These are phyloP conservation scores for Balaeniceps rex DNA, from an alignment of 2,113 vertebrate genomes.

Conservation along the genomic window DNA sequence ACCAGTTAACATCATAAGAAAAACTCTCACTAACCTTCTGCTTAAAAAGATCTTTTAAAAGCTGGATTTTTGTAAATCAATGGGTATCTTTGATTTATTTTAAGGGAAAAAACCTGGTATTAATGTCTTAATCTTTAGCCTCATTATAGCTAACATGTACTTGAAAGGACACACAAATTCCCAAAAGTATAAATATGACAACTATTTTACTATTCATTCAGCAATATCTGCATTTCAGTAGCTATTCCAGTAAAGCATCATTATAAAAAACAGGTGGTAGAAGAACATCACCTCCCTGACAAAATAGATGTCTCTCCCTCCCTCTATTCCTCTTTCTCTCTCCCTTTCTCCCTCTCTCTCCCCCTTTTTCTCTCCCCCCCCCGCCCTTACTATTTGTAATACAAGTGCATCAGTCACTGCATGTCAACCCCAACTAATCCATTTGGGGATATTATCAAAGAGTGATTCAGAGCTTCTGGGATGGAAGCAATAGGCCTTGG, in stretches of 20 bases:
- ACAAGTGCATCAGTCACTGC: not conserved
- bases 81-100: not conserved
- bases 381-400: not conserved
- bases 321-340: too few species aligned
- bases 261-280: not conserved
- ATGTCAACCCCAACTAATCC: not conserved
- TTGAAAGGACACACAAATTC: not conserved
- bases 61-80: not conserved
- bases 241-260: not conserved
- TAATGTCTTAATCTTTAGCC: conserved; percentile 5
- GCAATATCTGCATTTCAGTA: not conserved
- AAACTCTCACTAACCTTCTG: not conserved
- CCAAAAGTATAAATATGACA: not conserved
- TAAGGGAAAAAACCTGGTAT: not conserved
- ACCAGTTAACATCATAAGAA: not conserved
- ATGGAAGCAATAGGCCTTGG: not conserved
- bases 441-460: not conserved
- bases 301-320: not conserved
- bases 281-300: not conserved
- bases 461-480: not conserved
- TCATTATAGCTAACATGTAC: not conserved
- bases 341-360: too few species aligned
- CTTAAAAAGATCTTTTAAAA: not conserved
- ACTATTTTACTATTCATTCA: not conserved
- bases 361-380: rapidly evolving